Conservation (phyloP, 2,797 vertebrate genomes). For the Telmatherina bonti region DNA sequence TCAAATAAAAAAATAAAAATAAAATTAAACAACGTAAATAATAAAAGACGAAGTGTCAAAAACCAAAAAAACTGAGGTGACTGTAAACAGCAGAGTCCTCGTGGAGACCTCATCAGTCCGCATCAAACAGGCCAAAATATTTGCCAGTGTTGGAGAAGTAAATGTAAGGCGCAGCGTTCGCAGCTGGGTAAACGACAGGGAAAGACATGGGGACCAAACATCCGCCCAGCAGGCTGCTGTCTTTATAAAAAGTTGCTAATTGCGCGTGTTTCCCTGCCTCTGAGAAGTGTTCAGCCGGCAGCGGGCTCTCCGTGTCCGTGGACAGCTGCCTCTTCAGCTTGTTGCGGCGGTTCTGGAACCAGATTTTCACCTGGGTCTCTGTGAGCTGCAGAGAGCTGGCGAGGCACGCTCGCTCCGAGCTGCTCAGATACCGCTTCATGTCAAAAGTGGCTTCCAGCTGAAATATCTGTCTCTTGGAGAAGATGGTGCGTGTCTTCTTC, state of each 20-base stretch:
- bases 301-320: slow-evolving; percentile 76
- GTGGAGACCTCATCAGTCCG: slow-evolving; percentile 75
- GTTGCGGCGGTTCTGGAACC: slow-evolving; percentile 88
- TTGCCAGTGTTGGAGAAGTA: slow-evolving; percentile 86
- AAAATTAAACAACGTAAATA: slow-evolving; percentile 1
- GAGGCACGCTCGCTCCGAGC: slow-evolving; percentile 88
- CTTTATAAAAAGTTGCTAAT: slow-evolving; percentile 84
- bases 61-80: neutral
- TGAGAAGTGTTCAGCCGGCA: slow-evolving; percentile 64
- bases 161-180: slow-evolving; percentile 84
- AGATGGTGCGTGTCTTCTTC: slow-evolving; percentile 90
- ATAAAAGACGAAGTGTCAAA: slow-evolving; percentile 7
- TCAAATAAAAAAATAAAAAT: neutral
- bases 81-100: slow-evolving; percentile 22
- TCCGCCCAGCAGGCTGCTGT: slow-evolving; percentile 82
- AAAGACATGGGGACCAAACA: slow-evolving; percentile 86
- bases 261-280: slow-evolving; percentile 76
- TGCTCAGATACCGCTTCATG: slow-evolving; percentile 88
- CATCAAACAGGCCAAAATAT: slow-evolving; percentile 85
- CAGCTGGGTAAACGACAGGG: slow-evolving; percentile 84
- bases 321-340: slow-evolving; percentile 85
- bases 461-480: slow-evolving; percentile 89
- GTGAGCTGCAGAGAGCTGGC: slow-evolving; percentile 87
- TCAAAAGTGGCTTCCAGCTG: slow-evolving; percentile 87
- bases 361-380: slow-evolving; percentile 87